Percentiles rank a stretch among this genome's conserved stretches.
Conservation (phyloP, 2,888 invertebrate species). For the Plebejus argus region DNA sequence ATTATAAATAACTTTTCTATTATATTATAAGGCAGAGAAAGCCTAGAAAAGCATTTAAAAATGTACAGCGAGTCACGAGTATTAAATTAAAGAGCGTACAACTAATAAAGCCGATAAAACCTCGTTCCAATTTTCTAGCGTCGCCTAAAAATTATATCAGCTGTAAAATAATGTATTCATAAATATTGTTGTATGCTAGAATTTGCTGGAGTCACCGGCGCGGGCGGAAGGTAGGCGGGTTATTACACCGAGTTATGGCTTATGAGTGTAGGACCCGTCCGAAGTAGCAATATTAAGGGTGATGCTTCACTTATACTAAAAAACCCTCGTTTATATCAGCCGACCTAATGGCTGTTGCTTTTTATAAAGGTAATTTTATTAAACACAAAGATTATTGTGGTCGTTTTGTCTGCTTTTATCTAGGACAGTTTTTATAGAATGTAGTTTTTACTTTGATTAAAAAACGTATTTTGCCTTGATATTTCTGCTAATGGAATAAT, state of each 20-base stretch:
- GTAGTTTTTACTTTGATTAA: not conserved
- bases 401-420: conserved; percentile 17
- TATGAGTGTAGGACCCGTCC: conserved; percentile 28
- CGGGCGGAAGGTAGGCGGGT: conserved; percentile 29
- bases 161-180: conserved; percentile 23
- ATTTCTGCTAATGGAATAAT: too few relatives aligned
- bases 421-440: not conserved
- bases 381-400: conserved; percentile 11
- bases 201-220: conserved; percentile 15
- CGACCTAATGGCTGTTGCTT: conserved; percentile 29
- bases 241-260: conserved; percentile 29
- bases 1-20: too few relatives aligned
- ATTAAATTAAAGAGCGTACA: not conserved
- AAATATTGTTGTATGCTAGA: conserved; percentile 27
- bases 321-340: conserved; percentile 31
- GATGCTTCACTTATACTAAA: conserved; percentile 32
- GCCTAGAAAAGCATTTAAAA: not conserved
- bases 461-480: not conserved
- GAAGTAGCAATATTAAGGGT: conserved; percentile 30
- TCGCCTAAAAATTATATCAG: conserved; percentile 28
- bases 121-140: conserved; percentile 9
- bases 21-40: not conserved
- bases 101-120: not conserved
- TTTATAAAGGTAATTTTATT: conserved; percentile 29
- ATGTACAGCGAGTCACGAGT: not conserved